Base-by-base conservation (phyloP, 2,888 invertebrate species). In the Heliconius ethilla region DNA sequence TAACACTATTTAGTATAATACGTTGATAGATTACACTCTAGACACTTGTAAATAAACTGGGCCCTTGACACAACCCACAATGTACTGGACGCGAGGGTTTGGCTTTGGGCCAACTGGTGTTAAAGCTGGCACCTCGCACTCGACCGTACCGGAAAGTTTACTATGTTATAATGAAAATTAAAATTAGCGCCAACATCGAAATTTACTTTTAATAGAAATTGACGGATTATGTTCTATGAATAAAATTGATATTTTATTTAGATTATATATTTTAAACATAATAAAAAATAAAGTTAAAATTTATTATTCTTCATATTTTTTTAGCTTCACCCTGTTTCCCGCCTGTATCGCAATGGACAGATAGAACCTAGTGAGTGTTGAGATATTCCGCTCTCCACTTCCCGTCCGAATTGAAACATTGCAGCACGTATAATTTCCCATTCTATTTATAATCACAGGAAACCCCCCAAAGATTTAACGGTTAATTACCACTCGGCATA, bases 21-120 rank as follows among this genome's bases (percentile, higher is more conserved):
- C n/a, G 65, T 25, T 37, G 55, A 70, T 33, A 33, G n/a, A 73
- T 73, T 40, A 15, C 25, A 67, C 59, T 77, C n/a, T 25, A 62
- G 62, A 75, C 75, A 75, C 55, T 76, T 66, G 80, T 81, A 80
- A 78, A 80, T 75, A 74, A 75, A 67, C 69, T 33, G 69, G 74
- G 69, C 78, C 77, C 77, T 72, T 78, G 77, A 79, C 81, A 77
- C 51, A 22, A 22, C 22, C 51, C 51, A 51, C 67, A 66, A 81
- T 76, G 78, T 78, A 78, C 79, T 78, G 75, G 69, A 63, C 65
- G 70, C 62, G 70, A 76, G 62, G 66, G 78, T 75, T 75, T 82
- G 82, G 82, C 80, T 18, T 25, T 37, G 45, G 70, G 78, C 81
- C 82, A 76, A 78, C 65, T 37, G 45, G 66, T 9, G 22, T 27